Base-by-base conservation (phyloP, 2,113 vertebrate genomes). In the Podarcis raffonei region DNA sequence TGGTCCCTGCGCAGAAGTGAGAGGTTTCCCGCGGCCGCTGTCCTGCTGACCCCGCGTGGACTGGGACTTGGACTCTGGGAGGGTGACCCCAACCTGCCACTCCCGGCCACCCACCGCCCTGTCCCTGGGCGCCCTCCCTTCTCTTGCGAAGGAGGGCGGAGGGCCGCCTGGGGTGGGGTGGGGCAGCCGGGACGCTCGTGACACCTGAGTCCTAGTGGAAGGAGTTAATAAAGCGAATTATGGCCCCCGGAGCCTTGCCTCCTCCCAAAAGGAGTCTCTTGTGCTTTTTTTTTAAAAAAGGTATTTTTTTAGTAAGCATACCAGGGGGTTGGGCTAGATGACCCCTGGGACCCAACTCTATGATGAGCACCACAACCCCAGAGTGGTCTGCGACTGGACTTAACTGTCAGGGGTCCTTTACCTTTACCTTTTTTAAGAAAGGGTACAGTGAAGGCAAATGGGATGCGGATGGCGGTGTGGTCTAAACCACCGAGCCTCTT, bases 1-100 rank as follows among this genome's bases (percentile, higher is more conserved):
- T 99, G 98, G 97, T 99, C 95, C 98, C 98, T 0, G 98, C 98
- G 84, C 98, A 99, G 97, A 99, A 99, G 97, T 99, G 97, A 96
- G 97, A 1, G 37, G 39, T 20, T 9, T 23, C 71, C 9, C 1
- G 23, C 48, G 15, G 15, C n/a, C 22, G 8, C 22, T 1, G 9
- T 22, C 30, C 23, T 1, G 27, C 37, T 30, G 12, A 6, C n/a
- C 87, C 87, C 0, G 12, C 1, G 35, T 11, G 25, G 86, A 42
- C 37, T 11, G 39, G 79, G 53, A 39, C 74, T 48, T 27, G 62
- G 42, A 84, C 87, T 78, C 87, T n/a, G 12, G n/a, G 81, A 39
- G 30, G 85, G 81, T 89, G 87, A 84, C 81, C 81, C 81, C 81
- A 32, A 30, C 72, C 81, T 66, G 27, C 57, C 86, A 74, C 53